A percentile compares a stretch with the other conserved stretches of the same genome.
These are phyloP conservation scores for Dysidea cf. avara DNA, from an alignment of 37 sponge, comb jelly and placozoan genomes.

Conservation along the genomic window DNA sequence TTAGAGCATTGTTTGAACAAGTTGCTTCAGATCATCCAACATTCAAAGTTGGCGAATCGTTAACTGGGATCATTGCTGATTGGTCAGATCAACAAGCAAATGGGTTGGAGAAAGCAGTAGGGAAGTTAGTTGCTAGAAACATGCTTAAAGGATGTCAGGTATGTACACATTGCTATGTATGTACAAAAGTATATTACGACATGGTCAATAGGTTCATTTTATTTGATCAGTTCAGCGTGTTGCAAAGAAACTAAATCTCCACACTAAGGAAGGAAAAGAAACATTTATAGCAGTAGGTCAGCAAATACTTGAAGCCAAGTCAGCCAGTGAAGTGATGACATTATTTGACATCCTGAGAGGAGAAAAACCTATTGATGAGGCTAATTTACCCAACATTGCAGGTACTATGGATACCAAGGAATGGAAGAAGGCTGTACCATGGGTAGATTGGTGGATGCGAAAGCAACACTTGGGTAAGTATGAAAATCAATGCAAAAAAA, in stretches of 20 bases:
- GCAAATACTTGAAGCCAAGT: not conserved
- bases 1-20: too few relatives aligned
- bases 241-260: not conserved
- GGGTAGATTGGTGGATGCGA: too few relatives aligned
- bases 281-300: not conserved
- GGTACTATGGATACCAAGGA: too few relatives aligned
- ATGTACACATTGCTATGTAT: too few relatives aligned
- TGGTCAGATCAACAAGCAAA: constrained; percentile 14
- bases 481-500: not conserved
- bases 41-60: too few relatives aligned
- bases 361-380: not conserved
- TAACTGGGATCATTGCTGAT: constrained; percentile 29
- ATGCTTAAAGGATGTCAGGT: constrained; percentile 28
- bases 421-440: too few relatives aligned
- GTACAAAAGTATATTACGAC: too few relatives aligned
- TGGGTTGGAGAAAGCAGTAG: constrained; percentile 25
- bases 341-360: not conserved
- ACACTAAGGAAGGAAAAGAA: not conserved
- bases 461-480: too few relatives aligned
- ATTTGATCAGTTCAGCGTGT: constrained; percentile 25
- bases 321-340: not conserved
- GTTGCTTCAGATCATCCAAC: too few relatives aligned
- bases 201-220: too few relatives aligned
- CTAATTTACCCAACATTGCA: too few relatives aligned
- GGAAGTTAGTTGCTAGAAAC: not conserved